These are phyloP conservation scores for Ariopsis seemanni DNA, from an alignment of 2,113 vertebrate species.

Conservation along the genomic window DNA sequence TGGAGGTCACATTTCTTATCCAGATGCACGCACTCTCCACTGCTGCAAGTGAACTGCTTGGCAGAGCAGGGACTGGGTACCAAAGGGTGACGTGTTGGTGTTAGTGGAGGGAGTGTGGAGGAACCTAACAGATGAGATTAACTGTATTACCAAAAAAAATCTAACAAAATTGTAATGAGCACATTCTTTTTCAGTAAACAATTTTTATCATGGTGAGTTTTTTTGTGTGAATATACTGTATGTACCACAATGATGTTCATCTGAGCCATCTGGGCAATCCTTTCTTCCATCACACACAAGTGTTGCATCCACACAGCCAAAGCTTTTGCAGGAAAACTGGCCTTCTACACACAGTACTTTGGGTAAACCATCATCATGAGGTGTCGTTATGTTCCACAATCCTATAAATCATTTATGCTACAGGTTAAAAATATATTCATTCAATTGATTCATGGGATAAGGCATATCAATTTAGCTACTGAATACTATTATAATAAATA, in stretches of 20 bases:
- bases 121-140: constrained; percentile 52
- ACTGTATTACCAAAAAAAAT: not conserved
- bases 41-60: constrained; percentile 79
- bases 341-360: constrained; percentile 69
- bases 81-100: constrained; percentile 47
- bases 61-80: constrained; percentile 72
- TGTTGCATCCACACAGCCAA: constrained; percentile 74
- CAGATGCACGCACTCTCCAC: constrained; percentile 79
- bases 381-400: constrained; percentile 28
- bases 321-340: constrained; percentile 70
- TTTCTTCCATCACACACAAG: constrained; percentile 75
- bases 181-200: not conserved
- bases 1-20: constrained; percentile 77
- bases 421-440: not conserved
- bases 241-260: constrained; percentile 79
- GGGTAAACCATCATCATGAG: constrained; percentile 57
- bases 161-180: not conserved
- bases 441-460: not conserved
- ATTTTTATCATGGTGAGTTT: not conserved
- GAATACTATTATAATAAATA: not conserved
- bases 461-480: not conserved
- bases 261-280: constrained; percentile 80
- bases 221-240: not conserved
- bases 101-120: constrained; percentile 28
- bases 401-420: constrained; percentile 48